Percentiles rank a stretch among this genome's conserved stretches.
phyloP scores from a whole-genome alignment of 2,113 vertebrate genomes.

The Osmerus eperlanus region DNA sequence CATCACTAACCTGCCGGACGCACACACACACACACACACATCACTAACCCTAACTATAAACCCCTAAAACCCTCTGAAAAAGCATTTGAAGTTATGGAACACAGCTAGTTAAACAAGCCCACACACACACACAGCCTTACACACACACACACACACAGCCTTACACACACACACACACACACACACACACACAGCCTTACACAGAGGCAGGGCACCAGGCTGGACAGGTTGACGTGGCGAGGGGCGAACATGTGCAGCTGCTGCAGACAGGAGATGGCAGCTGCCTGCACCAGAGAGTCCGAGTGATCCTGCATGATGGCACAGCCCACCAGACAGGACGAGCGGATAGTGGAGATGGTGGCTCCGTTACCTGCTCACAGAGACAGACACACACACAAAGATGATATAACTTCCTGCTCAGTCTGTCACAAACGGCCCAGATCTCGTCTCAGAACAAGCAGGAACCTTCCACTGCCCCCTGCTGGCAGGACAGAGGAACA shows the following conservation, averaged over 20 bases:
- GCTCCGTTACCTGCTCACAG: constrained; percentile 81
- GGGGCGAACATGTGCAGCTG: constrained; percentile 99
- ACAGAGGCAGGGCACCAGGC: constrained; percentile 94
- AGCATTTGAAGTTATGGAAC: no score
- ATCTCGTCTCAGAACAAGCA: not conserved
- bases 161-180: not conserved
- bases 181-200: constrained; percentile 64
- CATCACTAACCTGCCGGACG: not conserved
- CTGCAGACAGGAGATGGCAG: constrained; percentile 97
- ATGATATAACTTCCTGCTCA: not conserved
- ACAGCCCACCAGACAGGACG: constrained; percentile 96
- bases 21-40: not conserved
- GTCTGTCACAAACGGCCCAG: not conserved
- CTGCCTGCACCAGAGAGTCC: constrained; percentile 94
- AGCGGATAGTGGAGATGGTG: constrained; percentile 95
- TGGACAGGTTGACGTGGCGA: constrained; percentile 94
- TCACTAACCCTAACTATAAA: not conserved
- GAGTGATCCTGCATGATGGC: constrained; percentile 99
- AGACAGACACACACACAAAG: no score
- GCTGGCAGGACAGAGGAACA: constrained; percentile 25
- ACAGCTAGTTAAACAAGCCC: constrained; percentile 81
- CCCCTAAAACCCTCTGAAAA: no score
- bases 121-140: not conserved
- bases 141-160: constrained; percentile 12
- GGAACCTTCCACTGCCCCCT: constrained; percentile 40